Evolutionary conservation across 2,888 invertebrate genomes (phyloP).

Genomic region (Platycnemis pennipes): DNA sequence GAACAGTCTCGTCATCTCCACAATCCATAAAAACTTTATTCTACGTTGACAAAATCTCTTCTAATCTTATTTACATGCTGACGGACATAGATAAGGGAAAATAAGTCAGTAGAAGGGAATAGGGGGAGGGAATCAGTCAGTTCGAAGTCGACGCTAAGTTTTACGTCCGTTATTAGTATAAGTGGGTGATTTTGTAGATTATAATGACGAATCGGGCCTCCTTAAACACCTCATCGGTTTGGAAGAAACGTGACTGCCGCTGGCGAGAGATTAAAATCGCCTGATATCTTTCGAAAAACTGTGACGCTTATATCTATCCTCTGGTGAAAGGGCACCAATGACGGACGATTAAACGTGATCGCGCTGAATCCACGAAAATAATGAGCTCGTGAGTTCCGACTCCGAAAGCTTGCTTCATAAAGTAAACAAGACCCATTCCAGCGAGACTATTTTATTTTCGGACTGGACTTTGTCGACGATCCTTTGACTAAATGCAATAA

Average conservation of each 20-base stretch:
- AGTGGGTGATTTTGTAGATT: not conserved
- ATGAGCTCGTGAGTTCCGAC: not conserved
- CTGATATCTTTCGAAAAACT: not conserved
- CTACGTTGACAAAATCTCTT: too few relatives aligned
- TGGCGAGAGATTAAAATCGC: not conserved
- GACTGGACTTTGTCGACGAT: not conserved
- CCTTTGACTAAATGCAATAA: not conserved
- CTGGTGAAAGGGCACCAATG: not conserved
- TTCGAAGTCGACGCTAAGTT: not conserved
- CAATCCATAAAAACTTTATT: not conserved
- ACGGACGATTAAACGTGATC: conserved; percentile 2
- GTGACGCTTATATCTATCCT: not conserved
- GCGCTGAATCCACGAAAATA: not conserved
- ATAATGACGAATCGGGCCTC: not conserved
- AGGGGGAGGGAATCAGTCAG: not conserved
- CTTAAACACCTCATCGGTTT: not conserved
- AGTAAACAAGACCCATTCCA: not conserved
- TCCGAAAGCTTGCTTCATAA: not conserved
- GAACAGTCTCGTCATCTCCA: not conserved
- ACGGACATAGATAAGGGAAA: not conserved
- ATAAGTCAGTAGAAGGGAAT: not conserved
- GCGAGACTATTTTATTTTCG: not conserved
- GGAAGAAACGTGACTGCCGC: not conserved
- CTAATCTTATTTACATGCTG: not conserved
- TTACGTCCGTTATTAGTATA: not conserved